Percentiles rank a stretch among this genome's conserved stretches.
These are phyloP conservation scores for Gnathonemus echidnorhynchus DNA, from an alignment of 2,113 vertebrate genomes.

Conservation along the genomic window DNA sequence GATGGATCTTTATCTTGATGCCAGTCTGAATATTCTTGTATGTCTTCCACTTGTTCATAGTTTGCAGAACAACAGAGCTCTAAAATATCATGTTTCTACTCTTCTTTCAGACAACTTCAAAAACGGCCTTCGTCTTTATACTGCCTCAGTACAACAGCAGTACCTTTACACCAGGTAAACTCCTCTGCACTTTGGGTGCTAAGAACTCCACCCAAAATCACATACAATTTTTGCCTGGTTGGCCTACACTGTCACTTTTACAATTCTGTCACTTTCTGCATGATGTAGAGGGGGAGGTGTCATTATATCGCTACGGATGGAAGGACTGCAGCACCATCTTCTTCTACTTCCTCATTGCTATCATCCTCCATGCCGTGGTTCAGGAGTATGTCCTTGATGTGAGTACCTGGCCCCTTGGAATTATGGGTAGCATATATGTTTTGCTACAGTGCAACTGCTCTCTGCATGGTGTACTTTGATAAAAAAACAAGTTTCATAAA, in stretches of 20 bases:
- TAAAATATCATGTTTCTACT: slow-evolving; percentile 13
- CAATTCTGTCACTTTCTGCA: slow-evolving; percentile 17
- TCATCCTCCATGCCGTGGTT: slow-evolving; percentile 89
- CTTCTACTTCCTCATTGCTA: slow-evolving; percentile 88
- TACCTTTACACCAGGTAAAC: slow-evolving; percentile 65
- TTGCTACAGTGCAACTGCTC: not conserved
- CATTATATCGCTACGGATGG: slow-evolving; percentile 84
- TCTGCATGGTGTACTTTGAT: not conserved
- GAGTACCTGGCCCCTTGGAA: slow-evolving; percentile 46
- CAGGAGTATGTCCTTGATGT: slow-evolving; percentile 94
- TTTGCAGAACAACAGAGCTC: not conserved
- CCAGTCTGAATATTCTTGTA: not conserved
- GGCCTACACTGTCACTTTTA: not conserved
- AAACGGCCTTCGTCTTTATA: slow-evolving; percentile 94
- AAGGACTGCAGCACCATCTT: slow-evolving; percentile 85
- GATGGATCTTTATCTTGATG: not conserved
- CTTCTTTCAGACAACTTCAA: slow-evolving; percentile 82
- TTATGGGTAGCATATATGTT: slow-evolving; percentile 7
- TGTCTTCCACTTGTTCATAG: not conserved
- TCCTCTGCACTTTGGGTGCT: not conserved
- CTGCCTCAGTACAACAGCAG: slow-evolving; percentile 94
- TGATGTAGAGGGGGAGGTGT: slow-evolving; percentile 75
- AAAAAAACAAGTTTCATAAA: not conserved
- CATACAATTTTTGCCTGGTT: not conserved
- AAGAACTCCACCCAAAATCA: not conserved